Percentiles rank a stretch among this genome's conserved stretches.
Conservation (phyloP, 2,888 invertebrate species). For the Drosophila subsilvestris region DNA sequence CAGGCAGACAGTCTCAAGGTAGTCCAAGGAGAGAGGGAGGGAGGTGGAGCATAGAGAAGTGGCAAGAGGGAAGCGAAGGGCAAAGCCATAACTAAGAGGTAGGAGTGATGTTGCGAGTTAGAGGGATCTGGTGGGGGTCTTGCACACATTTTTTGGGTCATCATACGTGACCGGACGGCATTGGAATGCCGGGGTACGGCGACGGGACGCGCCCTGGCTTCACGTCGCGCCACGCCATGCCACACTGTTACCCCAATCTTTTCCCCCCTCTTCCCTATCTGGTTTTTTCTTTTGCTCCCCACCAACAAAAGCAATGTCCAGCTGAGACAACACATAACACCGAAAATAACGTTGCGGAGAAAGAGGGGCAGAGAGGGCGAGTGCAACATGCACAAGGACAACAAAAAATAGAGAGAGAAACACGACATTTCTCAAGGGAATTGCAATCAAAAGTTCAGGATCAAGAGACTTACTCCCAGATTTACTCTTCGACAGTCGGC, state of each 20-base stretch:
- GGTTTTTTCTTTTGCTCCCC: background rate
- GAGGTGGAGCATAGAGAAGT: background rate
- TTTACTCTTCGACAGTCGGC: too few relatives aligned
- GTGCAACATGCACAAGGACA: conserved; percentile 53
- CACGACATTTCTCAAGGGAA: background rate
- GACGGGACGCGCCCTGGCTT: background rate
- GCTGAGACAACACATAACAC: conserved; percentile 68
- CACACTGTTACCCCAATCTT: background rate
- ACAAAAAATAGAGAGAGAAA: background rate
- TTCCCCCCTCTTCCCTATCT: background rate
- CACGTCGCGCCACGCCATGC: background rate
- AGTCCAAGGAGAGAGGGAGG: background rate
- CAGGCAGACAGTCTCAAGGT: background rate
- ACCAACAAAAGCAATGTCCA: conserved; percentile 53
- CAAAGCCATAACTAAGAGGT: conserved; percentile 20
- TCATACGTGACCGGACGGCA: conserved; percentile 72
- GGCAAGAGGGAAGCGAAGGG: conserved; percentile 8
- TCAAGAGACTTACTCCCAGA: too few relatives aligned
- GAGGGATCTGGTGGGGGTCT: conserved; percentile 1
- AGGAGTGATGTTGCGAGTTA: too few relatives aligned
- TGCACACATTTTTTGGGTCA: conserved; percentile 63
- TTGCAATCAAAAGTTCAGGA: too few relatives aligned
- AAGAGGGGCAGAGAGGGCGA: conserved; percentile 36
- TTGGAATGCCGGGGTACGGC: conserved; percentile 47
- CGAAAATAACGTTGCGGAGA: conserved; percentile 42